Percentiles rank a stretch among this genome's conserved stretches.
Conservation (phyloP, 2,797 vertebrate species). For the Sebastes nivosus region DNA sequence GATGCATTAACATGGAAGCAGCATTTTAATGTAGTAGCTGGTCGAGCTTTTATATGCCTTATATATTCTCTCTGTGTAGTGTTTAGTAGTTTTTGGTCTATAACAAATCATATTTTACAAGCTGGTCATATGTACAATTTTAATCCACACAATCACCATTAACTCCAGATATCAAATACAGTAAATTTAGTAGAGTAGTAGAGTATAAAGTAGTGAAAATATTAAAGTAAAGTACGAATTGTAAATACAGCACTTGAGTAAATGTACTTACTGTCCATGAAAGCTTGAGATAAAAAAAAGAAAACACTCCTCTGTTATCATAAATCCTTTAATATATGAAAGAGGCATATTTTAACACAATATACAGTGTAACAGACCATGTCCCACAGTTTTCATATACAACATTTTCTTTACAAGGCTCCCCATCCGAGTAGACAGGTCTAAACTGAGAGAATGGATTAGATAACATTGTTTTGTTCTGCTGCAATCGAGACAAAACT, state of each 20-base stretch:
- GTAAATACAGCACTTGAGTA: background rate
- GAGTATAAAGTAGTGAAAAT: background rate
- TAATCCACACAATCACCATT: background rate
- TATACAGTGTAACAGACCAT: slow-evolving; percentile 87
- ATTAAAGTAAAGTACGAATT: background rate
- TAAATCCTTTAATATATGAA: slow-evolving; percentile 86
- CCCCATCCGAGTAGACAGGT: slow-evolving; percentile 34
- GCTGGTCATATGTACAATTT: no score
- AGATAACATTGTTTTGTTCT: background rate
- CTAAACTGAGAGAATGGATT: slow-evolving; percentile 14
- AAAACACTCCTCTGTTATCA: slow-evolving; percentile 47
- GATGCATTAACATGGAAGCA: background rate
- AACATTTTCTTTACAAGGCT: slow-evolving; percentile 65
- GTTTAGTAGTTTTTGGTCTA: background rate
- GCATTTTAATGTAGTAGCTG: background rate
- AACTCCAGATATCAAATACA: background rate
- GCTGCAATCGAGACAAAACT: slow-evolving; percentile 6
- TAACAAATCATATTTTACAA: background rate
- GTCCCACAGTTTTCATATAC: slow-evolving; percentile 77
- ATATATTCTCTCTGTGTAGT: background rate
- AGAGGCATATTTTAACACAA: slow-evolving; percentile 78
- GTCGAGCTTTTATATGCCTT: background rate
- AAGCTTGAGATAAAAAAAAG: background rate
- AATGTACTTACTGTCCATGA: background rate
- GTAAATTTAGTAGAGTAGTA: background rate